phyloP scores from a whole-genome alignment of 2,797 vertebrate species.

The Siniperca scherzeri region DNA sequence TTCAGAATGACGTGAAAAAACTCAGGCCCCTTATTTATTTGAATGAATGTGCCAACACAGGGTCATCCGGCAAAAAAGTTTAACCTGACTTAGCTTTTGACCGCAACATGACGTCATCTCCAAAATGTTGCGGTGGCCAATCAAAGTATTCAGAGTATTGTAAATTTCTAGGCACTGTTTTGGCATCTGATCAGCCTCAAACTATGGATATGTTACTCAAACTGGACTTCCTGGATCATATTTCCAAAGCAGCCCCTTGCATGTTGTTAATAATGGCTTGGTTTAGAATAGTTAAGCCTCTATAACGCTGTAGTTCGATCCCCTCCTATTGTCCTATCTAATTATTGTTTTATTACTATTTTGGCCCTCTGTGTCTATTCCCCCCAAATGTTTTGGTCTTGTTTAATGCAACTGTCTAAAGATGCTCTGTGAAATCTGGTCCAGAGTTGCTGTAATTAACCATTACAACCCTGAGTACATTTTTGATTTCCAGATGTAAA shows the following conservation, averaged over 20 bases:
- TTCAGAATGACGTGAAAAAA: not conserved
- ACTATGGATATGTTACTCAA: not conserved
- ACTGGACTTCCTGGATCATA: not conserved
- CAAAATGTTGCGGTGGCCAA: not conserved
- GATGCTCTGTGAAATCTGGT: not conserved
- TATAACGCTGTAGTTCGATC: not conserved
- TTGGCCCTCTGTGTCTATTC: not conserved
- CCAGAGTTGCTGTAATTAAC: conserved; percentile 36
- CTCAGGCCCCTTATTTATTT: not conserved
- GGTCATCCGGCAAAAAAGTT: too few species aligned
- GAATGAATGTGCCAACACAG: not conserved
- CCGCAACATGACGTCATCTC: not conserved
- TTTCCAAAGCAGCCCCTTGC: not conserved
- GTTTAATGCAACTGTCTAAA: conserved; percentile 3
- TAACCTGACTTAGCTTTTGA: not conserved
- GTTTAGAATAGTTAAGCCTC: too few species aligned
- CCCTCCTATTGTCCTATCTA: not conserved
- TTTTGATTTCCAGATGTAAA: conserved; percentile 24
- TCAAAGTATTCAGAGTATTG: not conserved
- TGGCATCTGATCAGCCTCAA: not conserved
- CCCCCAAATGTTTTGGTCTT: not conserved
- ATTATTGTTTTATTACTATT: not conserved
- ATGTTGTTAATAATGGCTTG: not conserved
- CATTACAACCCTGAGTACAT: conserved; percentile 4
- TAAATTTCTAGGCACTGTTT: not conserved